Conservation (phyloP, 2,888 invertebrate genomes). For the Anticlea derivata region DNA sequence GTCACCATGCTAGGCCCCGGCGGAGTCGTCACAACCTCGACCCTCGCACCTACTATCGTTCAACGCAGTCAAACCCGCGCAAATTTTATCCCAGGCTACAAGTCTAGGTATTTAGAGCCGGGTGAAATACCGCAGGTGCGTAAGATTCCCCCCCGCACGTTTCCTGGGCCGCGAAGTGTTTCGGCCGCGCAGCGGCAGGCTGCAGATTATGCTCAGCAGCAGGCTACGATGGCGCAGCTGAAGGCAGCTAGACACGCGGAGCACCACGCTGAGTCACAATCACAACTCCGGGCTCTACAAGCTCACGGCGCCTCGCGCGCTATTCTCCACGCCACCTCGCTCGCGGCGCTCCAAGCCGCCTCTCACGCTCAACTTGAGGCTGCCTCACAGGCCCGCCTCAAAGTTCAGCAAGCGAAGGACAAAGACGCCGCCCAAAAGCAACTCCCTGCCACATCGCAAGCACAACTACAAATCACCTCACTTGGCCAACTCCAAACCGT, state of each 20-base stretch:
- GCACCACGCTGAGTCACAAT: constrained; percentile 19
- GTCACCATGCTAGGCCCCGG: constrained; percentile 11
- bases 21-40: neutral
- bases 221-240: neutral
- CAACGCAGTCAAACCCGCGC: constrained; percentile 2
- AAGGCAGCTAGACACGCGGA: constrained; percentile 15
- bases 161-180: constrained; percentile 26
- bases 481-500: constrained; percentile 1
- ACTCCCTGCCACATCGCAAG: neutral
- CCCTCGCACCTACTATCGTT: neutral
- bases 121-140: constrained; percentile 17
- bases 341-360: constrained; percentile 15
- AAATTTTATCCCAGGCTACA: constrained; percentile 1
- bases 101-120: constrained; percentile 11
- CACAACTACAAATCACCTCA: constrained; percentile 3
- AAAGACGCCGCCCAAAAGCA: neutral
- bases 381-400: constrained; percentile 1
- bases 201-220: neutral
- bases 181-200: constrained; percentile 16
- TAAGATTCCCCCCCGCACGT: constrained; percentile 18
- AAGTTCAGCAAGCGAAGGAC: neutral
- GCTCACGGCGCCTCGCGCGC: neutral
- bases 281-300: neutral
- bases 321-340: constrained; percentile 13
- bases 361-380: constrained; percentile 17